A percentile compares a stretch with the other conserved stretches of the same genome.
phyloP scores from a whole-genome alignment of 2,797 vertebrate genomes.

The Tiaroga cobitis region DNA sequence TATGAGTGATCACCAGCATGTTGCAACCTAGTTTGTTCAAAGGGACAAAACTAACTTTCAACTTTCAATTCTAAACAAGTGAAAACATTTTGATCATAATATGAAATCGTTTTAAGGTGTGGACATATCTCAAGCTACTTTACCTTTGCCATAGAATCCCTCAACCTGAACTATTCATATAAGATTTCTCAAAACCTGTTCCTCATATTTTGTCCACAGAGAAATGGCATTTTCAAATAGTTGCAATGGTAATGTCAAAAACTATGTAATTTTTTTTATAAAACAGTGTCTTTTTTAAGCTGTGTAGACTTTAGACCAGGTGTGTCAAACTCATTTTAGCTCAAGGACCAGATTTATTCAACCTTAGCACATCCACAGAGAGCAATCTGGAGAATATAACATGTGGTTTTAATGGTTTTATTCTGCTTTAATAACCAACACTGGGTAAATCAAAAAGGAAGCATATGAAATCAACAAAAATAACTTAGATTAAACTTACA shows the following conservation, averaged over 20 bases:
- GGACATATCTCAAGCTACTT: background rate
- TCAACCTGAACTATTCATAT: constrained; percentile 1
- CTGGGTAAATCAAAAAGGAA: background rate
- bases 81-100: background rate
- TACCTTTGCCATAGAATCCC: background rate
- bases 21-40: background rate
- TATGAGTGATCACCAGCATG: background rate
- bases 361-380: background rate
- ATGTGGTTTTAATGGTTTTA: background rate
- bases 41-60: background rate
- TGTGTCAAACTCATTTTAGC: background rate
- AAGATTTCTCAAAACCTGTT: constrained; percentile 35
- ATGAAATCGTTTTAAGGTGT: background rate
- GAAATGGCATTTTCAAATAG: background rate
- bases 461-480: background rate
- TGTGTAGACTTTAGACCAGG: background rate
- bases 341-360: background rate
- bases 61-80: background rate
- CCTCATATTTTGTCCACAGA: constrained; percentile 7
- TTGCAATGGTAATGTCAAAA: background rate
- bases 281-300: background rate
- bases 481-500: background rate
- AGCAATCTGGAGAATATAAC: background rate
- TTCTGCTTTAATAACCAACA: background rate
- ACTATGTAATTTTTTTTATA: too few species aligned